Evolutionary conservation across 2,888 invertebrate genomes (phyloP), one percentile per base, ranked within the genome.

Genomic region (Cataglyphis altisquamis): DNA sequence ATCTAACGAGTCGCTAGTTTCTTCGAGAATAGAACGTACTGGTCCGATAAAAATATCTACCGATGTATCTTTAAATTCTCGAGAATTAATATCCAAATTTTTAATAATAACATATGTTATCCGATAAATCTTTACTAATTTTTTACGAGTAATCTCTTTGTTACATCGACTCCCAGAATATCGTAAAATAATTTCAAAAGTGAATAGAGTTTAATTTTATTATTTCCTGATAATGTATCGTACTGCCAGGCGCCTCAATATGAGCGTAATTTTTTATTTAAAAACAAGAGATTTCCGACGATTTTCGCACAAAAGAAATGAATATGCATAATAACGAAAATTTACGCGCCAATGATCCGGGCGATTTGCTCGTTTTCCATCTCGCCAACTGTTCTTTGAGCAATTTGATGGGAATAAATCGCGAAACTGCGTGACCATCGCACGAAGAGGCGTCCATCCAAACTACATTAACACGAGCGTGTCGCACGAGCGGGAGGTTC

Each of bases 1-100:
- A 86, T 87, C 87, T 84, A 83, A 82, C 87, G 67, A 72, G 82
- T 84, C 83, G 60, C 81, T 77, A 45, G 57, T 48, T 63, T 18
- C 48, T 21, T 45, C 45, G 32, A 18, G 72, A 70, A 60, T 80
- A 8, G 36, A 80, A 12, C 32, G 66, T 62, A 70, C 60, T 60
- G 18, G 25, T 48, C 18, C 4, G 6, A 80, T 70, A 80, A 77
- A 80, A 68, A 57, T 32, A 57, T 60, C 78, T 55, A 9, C 12
- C 57, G 29, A 10, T 74, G 41, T 74, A 60, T 57, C 55, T 57
- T 41, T 48, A 77, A 52, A 64, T 2, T 32, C 10, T 21, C 1
- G 3, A 77, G 39, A 67, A 77, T 67, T 41, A 55, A 41, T 57
- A 66, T 55, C 39, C n/a, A 6, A 55, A 15, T 77, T 64, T 75